Evolutionary conservation across 1,140 invertebrate species (phyloP), one percentile per base, ranked within the genome.

Genomic region (Drosophila watanabei): DNA sequence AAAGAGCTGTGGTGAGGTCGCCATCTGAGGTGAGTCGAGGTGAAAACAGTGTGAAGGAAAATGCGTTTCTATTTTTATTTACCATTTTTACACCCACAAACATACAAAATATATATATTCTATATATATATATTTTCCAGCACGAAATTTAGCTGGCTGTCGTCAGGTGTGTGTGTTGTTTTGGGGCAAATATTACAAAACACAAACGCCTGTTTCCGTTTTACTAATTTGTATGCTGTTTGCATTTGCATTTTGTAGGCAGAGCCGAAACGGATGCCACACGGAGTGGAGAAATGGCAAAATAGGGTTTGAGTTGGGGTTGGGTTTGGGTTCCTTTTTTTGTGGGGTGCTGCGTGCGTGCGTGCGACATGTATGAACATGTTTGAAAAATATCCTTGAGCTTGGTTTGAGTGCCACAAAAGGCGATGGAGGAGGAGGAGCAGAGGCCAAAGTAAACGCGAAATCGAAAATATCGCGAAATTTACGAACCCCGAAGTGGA

Each of bases 211-310:
- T 90, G 85, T 89, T 89, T 89, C 85, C 86, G 85, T 90, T 89
- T 90, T 90, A 85, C 85, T 89, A 89, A 90, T 89, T 89, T 81
- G 85, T 89, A 90, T 89, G 85, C 85, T 90, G 85, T 89, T 90
- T 89, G 86, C 85, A 89, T 89, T 89, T 88, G 81, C 85, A 89
- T 88, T 88, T 89, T 84, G 80, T 80, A 80, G 80, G 84, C 83
- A 83, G 84, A 71, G 73, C 43, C 43, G 46, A 77, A 59, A 54
- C 49, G 59, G 57, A 71, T 61, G 65, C 65, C 58, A 63, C 32
- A 46, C 45, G 61, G 61, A 56, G 49, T 32, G 35, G 49, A 43
- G n/a, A 45, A 33, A 30, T 11, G 60, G 14, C 24, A 7, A 43
- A 59, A 59, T 39, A 13, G 33, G 35, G n/a, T 37, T 51, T 33